Evolutionary conservation across 2,797 vertebrate species (phyloP).

Genomic region (Miichthys miiuy): DNA sequence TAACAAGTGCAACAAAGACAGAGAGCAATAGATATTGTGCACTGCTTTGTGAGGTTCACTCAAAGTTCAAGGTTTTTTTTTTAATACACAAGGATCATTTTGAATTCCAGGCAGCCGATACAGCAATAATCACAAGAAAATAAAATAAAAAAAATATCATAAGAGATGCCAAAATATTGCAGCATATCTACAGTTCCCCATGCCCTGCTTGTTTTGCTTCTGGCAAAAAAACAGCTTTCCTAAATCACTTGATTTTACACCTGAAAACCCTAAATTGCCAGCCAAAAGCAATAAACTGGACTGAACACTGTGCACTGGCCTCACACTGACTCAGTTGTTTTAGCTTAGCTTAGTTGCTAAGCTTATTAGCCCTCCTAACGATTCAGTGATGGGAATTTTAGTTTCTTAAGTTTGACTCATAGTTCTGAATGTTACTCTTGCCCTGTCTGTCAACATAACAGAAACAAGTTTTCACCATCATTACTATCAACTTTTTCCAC

Average conservation of each 20-base stretch:
- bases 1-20: conserved; percentile 30
- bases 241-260: background rate
- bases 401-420: background rate
- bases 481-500: background rate
- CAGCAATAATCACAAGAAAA: conserved; percentile 2
- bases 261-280: background rate
- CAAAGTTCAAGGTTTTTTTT: conserved; percentile 33
- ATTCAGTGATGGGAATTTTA: background rate
- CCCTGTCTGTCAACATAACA: background rate
- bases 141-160: background rate
- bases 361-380: background rate
- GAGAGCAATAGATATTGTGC: conserved; percentile 15
- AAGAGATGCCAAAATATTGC: background rate
- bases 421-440: background rate
- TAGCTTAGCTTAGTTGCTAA: background rate
- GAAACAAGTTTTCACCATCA: background rate
- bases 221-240: background rate
- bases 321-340: background rate
- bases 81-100: background rate
- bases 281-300: background rate
- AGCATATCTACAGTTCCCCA: background rate
- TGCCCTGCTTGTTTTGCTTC: background rate
- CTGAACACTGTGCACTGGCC: background rate
- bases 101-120: conserved; percentile 18
- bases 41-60: conserved; percentile 31